Evolutionary conservation across 2,888 invertebrate species (phyloP), one percentile per base, ranked within the genome.

Genomic region (Ligdia adustata): DNA sequence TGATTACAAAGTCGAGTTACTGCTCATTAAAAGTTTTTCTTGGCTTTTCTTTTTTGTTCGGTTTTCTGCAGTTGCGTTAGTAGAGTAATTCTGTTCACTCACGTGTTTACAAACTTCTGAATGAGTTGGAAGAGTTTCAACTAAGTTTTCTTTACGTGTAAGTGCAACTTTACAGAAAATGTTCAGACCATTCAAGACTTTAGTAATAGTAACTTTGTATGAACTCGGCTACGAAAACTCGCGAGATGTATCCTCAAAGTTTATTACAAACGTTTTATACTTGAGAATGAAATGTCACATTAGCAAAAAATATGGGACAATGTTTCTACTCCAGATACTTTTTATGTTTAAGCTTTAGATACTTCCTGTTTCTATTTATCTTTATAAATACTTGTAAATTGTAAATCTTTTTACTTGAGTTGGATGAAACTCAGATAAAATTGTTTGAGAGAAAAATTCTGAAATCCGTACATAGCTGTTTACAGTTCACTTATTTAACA

Each of bases 1-100:
- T 42, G 33, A 49, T 49, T 43, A 49, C 48, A 38, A 48, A 49
- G 27, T 38, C 16, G 16, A 49, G 32, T 43, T 34, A 28, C 42
- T 14, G 33, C 15, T 33, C 38, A 34, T 49, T 49, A 49, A 38
- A 49, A 49, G 38, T 38, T 42, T 37, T 37, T 27, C 34, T 37
- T n/a, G 37, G 22, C 35, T 41, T 32, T 46, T 29, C 50, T 7
- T 35, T 32, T 26, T 51, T 28, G 22, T 44, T 51, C 37, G 46
- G 28, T 52, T 27, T 45, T 34, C 26, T 50, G 27, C 26, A 39
- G 49, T 54, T 46, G 52, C 20, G 22, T 14, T 16, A 9, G 13
- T 11, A 27, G 20, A 9, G 33, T 37, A 35, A 18, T 40, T 24
- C 12, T 15, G 11, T 29, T 31, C 24, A 20, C 34, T 41, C 7